phyloP scores from a whole-genome alignment of 2,113 vertebrate species.

The Pagrus major region DNA sequence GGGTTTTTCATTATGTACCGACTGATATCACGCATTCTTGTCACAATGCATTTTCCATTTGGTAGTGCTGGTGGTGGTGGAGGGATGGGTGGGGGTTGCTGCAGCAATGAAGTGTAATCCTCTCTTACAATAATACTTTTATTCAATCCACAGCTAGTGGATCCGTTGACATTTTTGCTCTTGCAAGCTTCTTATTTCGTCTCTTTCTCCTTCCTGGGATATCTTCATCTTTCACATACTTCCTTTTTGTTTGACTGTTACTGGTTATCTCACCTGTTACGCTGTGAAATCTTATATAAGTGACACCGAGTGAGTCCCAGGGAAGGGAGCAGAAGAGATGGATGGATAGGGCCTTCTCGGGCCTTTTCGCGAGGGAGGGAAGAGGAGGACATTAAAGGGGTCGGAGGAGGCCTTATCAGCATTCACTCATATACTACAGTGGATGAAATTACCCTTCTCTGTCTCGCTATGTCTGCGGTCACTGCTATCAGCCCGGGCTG shows the following conservation, averaged over 20 bases:
- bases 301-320: slow-evolving; percentile 3
- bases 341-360: background rate
- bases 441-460: slow-evolving; percentile 76
- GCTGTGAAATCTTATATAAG: slow-evolving; percentile 11
- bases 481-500: slow-evolving; percentile 50
- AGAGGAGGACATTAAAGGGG: slow-evolving; percentile 25
- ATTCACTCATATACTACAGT: slow-evolving; percentile 68
- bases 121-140: slow-evolving; percentile 66
- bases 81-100: background rate
- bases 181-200: slow-evolving; percentile 47
- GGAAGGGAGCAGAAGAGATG: background rate
- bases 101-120: slow-evolving; percentile 68
- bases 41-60: slow-evolving; percentile 56
- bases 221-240: slow-evolving; percentile 6
- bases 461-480: slow-evolving; percentile 63
- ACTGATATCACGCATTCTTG: slow-evolving; percentile 41
- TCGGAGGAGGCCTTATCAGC: slow-evolving; percentile 58
- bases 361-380: slow-evolving; percentile 16
- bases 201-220: slow-evolving; percentile 19
- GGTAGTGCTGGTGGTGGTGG: background rate
- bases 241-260: slow-evolving; percentile 45
- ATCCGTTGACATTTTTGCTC: slow-evolving; percentile 66
- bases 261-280: slow-evolving; percentile 35
- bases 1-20: slow-evolving; percentile 73
- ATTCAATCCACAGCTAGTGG: slow-evolving; percentile 61